phyloP scores from a whole-genome alignment of 2,888 invertebrate species.

The Eupithecia inturbata region DNA sequence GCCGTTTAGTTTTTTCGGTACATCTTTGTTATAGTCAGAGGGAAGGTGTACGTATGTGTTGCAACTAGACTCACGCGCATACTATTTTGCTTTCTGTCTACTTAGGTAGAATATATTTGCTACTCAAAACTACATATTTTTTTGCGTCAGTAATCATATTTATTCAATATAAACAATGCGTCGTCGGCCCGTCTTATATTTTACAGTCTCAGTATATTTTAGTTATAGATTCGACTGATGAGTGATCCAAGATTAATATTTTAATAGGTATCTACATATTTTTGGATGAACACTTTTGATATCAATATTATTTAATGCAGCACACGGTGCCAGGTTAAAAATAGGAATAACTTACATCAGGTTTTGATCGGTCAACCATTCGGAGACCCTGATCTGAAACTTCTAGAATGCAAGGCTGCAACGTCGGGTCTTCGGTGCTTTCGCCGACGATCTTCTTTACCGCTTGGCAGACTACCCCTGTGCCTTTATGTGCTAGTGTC shows the following conservation, averaged over 20 bases:
- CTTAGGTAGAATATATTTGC: background rate
- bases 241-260: background rate
- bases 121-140: background rate
- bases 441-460: slow-evolving; percentile 93
- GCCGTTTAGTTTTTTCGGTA: background rate
- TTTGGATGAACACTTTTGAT: no score
- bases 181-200: slow-evolving; percentile 18
- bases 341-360: slow-evolving; percentile 81
- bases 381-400: slow-evolving; percentile 97
- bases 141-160: background rate
- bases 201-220: background rate
- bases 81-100: background rate
- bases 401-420: slow-evolving; percentile 94
- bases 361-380: slow-evolving; percentile 95
- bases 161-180: slow-evolving; percentile 21
- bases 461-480: slow-evolving; percentile 96
- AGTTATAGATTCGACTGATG: background rate
- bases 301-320: background rate
- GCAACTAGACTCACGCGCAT: background rate
- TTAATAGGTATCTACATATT: no score
- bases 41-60: background rate
- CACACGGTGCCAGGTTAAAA: background rate
- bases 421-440: slow-evolving; percentile 87
- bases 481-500: slow-evolving; percentile 98
- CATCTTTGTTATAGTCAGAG: background rate